Base-by-base conservation (phyloP, 2,797 vertebrate genomes). In the Novumbra hubbsi region DNA sequence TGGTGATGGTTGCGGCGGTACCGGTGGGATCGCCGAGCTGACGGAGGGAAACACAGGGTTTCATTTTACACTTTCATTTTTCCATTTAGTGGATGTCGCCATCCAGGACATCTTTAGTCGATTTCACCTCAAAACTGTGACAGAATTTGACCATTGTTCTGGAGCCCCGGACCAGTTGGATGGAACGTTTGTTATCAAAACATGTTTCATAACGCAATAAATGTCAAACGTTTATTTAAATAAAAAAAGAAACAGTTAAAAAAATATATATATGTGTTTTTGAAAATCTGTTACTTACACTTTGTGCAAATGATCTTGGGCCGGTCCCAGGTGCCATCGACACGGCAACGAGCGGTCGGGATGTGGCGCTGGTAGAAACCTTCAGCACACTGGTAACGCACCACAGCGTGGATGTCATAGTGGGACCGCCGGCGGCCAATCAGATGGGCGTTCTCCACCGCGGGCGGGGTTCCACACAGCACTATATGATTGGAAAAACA, bases 281-380 rank as follows among this genome's bases (percentile, higher is more conserved):
- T 49, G 30, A 16, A 3, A 41, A 45, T 9, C 17, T 4, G n/a
- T 1, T 11, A 91, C 96, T 96, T 82, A 99, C 98, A 95, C 89
- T 96, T 97, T 81, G 94, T 95, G 86, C 98, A 98, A 90, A 98
- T 90, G 79, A 99, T 95, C 78, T 94, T 93, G 80, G 97, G 97
- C 55, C 92, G 90, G 78, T 99, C 97, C 98, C 98, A 99, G 85
- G 90, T 95, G 57, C 97, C 97, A 1, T 92, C 94, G 76, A 92
- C 92, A 77, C 95, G 93, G 90, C 98, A 99, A 75, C 88, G 95
- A 68, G 96, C 87, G 8, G 94, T 95, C 72, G 97, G 96, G 60
- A 96, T 86, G 71, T 97, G 98, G 50, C 95, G 94, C 83, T 98
- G 98, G 82, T 92, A 89, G 88, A 97, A 98, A 19, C 97, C 97